Evolutionary conservation across 2,113 vertebrate species (phyloP), one percentile per base, ranked within the genome.

Genomic region (Meles meles): DNA sequence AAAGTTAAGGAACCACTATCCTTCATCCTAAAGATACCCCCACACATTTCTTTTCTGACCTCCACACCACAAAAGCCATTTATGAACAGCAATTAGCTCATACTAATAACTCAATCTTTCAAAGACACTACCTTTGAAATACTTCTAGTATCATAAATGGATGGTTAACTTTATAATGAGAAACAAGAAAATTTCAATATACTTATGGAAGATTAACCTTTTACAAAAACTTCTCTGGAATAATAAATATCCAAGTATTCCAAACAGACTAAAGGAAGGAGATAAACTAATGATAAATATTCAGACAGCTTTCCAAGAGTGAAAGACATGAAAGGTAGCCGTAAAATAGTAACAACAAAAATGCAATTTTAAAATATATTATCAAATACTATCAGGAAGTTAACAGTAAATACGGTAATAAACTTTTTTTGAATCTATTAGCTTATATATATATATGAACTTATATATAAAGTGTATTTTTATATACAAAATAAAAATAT

Each of bases 171-270:
- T 97, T 57, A 77, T 88, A 61, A 96, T 83, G 29, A 76, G 44
- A 96, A 96, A 67, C 34, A 88, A 85, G 29, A 20, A 88, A 23
- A 92, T 71, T 95, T 89, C 20, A 90, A 82, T 57, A 82, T 65
- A 79, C 9, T 59, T 89, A 14, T 89, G 25, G 59, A 81, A 92
- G 8, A 92, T 61, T 89, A 96, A 86, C 44, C 6, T 90, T 79
- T 93, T 77, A 88, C 34, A 90, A 87, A 96, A 93, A 88, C 29
- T 92, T 63, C 72, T 88, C 89, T 94, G 37, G 95, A 92, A 91
- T 84, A 85, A 94, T 5, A 57, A 57, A 42, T 57, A 80, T 67
- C 67, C 88, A 93, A 96, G 25, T 74, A 69, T 76, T 82, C 10
- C 25, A n/a, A 80, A 74, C 6, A 91, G 23, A 90, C 23, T 69